Conservation (phyloP, 30 jellyfish, hydroid and myxozoan species). For the Aurelia aurita complex sp. Pacific region DNA sequence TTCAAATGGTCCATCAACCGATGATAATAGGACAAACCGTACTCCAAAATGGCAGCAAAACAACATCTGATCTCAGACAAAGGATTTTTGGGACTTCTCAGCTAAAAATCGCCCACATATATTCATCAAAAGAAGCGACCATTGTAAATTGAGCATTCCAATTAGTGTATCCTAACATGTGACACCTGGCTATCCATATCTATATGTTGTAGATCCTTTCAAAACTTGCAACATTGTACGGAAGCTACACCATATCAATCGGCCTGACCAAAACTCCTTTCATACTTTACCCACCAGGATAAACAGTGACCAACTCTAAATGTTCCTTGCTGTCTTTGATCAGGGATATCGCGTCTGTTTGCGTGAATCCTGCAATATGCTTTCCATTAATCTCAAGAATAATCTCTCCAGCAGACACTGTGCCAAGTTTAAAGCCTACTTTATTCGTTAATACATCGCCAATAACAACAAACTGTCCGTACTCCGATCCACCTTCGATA, state of each 20-base stretch:
- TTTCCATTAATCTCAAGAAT: slow-evolving; percentile 92
- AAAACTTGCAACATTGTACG: not conserved
- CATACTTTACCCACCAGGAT: slow-evolving; percentile 75
- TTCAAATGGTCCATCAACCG: too few relatives aligned
- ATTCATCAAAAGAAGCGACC: too few relatives aligned
- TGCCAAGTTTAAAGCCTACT: slow-evolving; percentile 79
- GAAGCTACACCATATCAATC: not conserved
- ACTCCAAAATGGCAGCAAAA: too few relatives aligned
- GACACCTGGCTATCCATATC: not conserved
- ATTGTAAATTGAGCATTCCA: too few relatives aligned
- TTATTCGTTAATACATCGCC: slow-evolving; percentile 91
- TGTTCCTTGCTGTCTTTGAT: slow-evolving; percentile 87
- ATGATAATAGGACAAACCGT: too few relatives aligned
- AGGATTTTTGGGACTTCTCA: too few relatives aligned
- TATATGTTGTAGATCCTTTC: not conserved
- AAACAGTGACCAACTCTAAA: slow-evolving; percentile 80
- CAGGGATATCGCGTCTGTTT: slow-evolving; percentile 92
- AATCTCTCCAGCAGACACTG: slow-evolving; percentile 95
- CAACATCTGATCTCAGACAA: too few relatives aligned
- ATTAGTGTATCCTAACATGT: not conserved
- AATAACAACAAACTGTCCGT: slow-evolving; percentile 98
- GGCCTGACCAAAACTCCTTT: not conserved
- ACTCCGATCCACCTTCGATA: slow-evolving; percentile 99
- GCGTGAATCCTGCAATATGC: slow-evolving; percentile 99
- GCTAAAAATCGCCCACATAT: too few relatives aligned